Conservation (phyloP, 2,888 invertebrate species). For the Sphecodes monilicornis region DNA sequence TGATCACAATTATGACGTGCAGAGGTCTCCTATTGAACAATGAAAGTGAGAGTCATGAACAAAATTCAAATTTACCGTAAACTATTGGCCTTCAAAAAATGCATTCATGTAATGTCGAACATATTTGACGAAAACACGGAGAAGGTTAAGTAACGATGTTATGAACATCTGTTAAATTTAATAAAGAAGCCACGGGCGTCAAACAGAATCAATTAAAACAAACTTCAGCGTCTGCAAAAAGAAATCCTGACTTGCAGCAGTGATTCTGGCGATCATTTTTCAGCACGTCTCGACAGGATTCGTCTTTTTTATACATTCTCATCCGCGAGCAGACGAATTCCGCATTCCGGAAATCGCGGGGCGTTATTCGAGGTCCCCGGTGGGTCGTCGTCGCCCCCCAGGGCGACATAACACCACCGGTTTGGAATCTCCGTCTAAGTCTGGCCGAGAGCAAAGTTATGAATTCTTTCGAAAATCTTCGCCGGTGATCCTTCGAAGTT, state of each 20-base stretch:
- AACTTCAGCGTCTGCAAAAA: neutral
- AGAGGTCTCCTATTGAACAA: too few species aligned
- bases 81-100: too few species aligned
- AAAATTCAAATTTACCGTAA: too few species aligned
- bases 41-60: too few species aligned
- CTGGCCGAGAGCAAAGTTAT: slow-evolving; percentile 76
- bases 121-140: too few species aligned
- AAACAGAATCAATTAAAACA: neutral
- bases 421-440: slow-evolving; percentile 70
- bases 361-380: slow-evolving; percentile 48
- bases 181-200: neutral
- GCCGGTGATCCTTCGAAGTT: slow-evolving; percentile 77
- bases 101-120: too few species aligned
- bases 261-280: neutral
- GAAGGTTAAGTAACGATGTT: too few species aligned
- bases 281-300: neutral
- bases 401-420: slow-evolving; percentile 61
- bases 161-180: too few species aligned
- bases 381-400: slow-evolving; percentile 43
- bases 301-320: slow-evolving; percentile 31
- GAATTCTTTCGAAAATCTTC: slow-evolving; percentile 81
- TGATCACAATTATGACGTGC: too few species aligned
- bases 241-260: neutral
- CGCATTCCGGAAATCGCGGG: slow-evolving; percentile 54
- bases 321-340: slow-evolving; percentile 31